Evolutionary conservation across 2,113 vertebrate species (phyloP), one percentile per base, ranked within the genome.

Genomic region (Epinephelus cyanopodus): DNA sequence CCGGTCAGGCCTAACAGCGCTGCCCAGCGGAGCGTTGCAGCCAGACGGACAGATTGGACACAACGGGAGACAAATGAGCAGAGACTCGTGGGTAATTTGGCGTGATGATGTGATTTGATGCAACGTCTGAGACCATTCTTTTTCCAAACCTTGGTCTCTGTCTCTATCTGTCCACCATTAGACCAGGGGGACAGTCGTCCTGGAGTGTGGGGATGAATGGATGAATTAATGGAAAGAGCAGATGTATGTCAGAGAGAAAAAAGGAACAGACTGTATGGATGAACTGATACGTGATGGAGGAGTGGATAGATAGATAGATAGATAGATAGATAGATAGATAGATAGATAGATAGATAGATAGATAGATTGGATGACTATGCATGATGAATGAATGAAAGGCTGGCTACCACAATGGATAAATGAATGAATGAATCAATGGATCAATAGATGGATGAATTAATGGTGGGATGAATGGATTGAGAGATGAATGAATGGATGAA

Each of bases 81-180:
- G 57, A 83, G 82, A 81, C 64, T 85, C n/a, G 29, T 83, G 82
- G 77, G 65, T 89, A 83, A 89, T 91, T 85, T 89, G 77, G 56
- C 45, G 37, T 53, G 58, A 85, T 90, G 71, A 84, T 82, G 50
- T 57, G 42, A 88, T 90, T 63, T 81, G 73, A 84, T 65, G 54
- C 39, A 83, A 64, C 61, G 39, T 72, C 74, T 69, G 83, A 12
- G 42, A 72, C 18, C 60, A 17, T 61, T 64, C 60, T 45, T 45
- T 45, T 45, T 45, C 11, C 11, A 11, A 53, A 45, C 18, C 5
- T 58, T 14, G 50, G 15, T 71, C 39, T 69, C 45, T 13, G 15
- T 69, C 39, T 69, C 45, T 13, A 12, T 65, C 72, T 25, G 23
- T 3, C 14, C 21, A 19, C 23, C 25, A 5, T 62, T 19, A 67